Evolutionary conservation across 2,797 vertebrate species (phyloP).

Genomic region (Borostomias antarcticus): DNA sequence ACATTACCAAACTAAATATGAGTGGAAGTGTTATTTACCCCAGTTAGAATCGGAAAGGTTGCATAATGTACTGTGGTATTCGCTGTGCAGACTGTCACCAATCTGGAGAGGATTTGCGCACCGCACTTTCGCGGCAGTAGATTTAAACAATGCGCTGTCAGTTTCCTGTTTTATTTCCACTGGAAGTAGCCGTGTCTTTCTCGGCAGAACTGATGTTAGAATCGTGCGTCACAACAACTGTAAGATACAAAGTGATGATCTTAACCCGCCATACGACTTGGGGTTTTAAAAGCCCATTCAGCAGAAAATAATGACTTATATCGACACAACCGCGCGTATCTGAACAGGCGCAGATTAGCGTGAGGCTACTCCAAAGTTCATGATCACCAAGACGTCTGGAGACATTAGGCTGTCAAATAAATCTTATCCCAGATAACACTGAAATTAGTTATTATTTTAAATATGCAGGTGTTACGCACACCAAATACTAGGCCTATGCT

Average conservation of each 20-base stretch:
- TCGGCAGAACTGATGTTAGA: conserved; percentile 4
- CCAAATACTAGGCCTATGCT: background rate
- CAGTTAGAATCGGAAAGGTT: no score
- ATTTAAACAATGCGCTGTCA: conserved; percentile 26
- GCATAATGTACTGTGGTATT: no score
- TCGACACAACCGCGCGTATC: background rate
- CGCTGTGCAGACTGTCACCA: no score
- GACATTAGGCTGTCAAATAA: background rate
- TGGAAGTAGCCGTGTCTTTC: conserved; percentile 1
- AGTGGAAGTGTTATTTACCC: no score
- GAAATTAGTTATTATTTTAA: no score
- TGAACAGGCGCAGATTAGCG: no score
- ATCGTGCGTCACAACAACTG: conserved; percentile 15
- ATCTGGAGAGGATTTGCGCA: background rate
- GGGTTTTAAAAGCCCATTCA: conserved; percentile 25
- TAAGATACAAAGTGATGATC: conserved; percentile 14
- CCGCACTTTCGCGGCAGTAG: conserved; percentile 24
- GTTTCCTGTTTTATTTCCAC: conserved; percentile 60
- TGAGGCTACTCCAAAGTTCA: background rate
- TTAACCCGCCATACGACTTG: conserved; percentile 46
- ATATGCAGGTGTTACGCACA: background rate
- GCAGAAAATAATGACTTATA: conserved; percentile 4
- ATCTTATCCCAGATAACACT: background rate
- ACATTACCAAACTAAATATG: no score
- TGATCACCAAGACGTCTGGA: background rate